Evolutionary conservation across 1,140 invertebrate species (phyloP).

Genomic region (Sitobion miscanthi): DNA sequence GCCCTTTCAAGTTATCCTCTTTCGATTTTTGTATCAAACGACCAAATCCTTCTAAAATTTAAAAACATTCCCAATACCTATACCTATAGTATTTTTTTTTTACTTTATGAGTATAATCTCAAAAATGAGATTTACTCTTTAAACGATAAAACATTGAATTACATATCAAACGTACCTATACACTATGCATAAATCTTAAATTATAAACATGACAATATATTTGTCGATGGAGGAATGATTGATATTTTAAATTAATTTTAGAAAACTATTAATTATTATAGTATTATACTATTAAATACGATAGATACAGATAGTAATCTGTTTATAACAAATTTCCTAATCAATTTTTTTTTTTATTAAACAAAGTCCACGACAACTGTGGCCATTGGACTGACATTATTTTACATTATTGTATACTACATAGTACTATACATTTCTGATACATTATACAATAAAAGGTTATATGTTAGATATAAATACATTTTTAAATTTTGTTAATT

Average conservation of each 20-base stretch:
- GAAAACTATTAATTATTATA: too few relatives aligned
- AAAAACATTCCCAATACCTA: background rate
- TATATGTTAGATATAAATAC: too few relatives aligned
- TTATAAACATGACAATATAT: background rate
- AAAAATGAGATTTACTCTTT: background rate
- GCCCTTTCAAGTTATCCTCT: conserved; percentile 29
- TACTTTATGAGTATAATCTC: background rate
- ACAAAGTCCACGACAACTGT: too few relatives aligned
- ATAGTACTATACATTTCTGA: too few relatives aligned
- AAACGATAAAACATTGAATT: conserved; percentile 28
- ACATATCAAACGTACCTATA: background rate
- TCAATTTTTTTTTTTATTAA: too few relatives aligned
- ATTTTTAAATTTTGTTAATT: too few relatives aligned
- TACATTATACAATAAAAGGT: too few relatives aligned
- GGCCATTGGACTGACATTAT: too few relatives aligned
- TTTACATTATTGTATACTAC: too few relatives aligned
- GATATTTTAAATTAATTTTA: background rate
- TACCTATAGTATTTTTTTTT: background rate
- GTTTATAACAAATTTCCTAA: too few relatives aligned
- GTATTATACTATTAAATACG: too few relatives aligned
- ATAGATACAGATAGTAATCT: too few relatives aligned
- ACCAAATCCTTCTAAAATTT: conserved; percentile 29
- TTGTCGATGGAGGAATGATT: background rate
- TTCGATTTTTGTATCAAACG: conserved; percentile 41
- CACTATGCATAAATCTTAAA: background rate